These are phyloP conservation scores for Thunnus thynnus DNA, from an alignment of 2,113 vertebrate species.

Conservation along the genomic window DNA sequence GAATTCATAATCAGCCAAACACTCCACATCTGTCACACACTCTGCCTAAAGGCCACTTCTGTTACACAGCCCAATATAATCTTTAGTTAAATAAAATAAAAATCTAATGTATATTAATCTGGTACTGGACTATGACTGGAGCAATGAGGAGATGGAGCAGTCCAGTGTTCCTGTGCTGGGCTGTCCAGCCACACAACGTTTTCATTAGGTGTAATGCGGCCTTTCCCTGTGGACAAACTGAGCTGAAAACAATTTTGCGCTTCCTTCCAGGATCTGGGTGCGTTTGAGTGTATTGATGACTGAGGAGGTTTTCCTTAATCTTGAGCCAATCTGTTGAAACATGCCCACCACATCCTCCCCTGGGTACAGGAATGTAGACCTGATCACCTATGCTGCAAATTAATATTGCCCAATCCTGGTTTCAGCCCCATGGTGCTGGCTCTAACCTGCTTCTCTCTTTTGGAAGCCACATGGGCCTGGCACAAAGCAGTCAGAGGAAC, in stretches of 20 bases:
- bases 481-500: background rate
- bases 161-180: too few relatives aligned
- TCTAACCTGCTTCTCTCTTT: conserved; percentile 25
- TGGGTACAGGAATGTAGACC: too few relatives aligned
- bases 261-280: conserved; percentile 39
- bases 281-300: conserved; percentile 6
- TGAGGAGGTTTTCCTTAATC: conserved; percentile 6
- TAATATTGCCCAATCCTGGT: background rate
- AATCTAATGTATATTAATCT: too few relatives aligned
- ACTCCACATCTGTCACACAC: background rate
- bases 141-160: too few relatives aligned
- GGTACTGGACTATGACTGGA: too few relatives aligned
- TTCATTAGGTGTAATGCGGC: conserved; percentile 47
- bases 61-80: too few relatives aligned
- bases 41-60: too few relatives aligned
- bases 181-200: conserved; percentile 26
- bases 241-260: conserved; percentile 35
- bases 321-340: conserved; percentile 27
- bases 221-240: conserved; percentile 4
- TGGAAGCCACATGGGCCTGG: conserved; percentile 39
- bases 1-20: background rate
- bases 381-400: background rate
- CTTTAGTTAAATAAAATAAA: too few relatives aligned
- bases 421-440: background rate
- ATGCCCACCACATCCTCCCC: conserved; percentile 14